phyloP scores from a whole-genome alignment of 2,113 vertebrate genomes.

The Sorex araneus region DNA sequence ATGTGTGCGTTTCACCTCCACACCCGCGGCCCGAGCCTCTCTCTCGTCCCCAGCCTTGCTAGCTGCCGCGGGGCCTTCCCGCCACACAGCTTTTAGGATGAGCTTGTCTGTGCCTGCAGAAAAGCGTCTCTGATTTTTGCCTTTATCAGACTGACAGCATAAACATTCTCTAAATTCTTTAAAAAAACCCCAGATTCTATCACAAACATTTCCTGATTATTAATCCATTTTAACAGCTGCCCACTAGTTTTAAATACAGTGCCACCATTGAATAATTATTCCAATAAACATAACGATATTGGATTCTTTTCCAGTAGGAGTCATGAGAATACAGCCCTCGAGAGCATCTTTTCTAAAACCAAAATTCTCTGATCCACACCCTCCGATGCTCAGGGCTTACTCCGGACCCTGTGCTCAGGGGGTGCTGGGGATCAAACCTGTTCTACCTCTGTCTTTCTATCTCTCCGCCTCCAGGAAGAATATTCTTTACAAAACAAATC shows the following conservation, averaged over 20 bases:
- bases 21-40: not conserved
- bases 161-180: not conserved
- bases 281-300: not conserved
- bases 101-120: not conserved
- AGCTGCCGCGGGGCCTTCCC: not conserved
- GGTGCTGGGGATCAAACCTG: no score
- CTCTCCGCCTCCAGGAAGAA: not conserved
- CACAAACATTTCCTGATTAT: constrained; percentile 11
- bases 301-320: not conserved
- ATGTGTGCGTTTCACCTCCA: accelerated
- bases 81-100: not conserved
- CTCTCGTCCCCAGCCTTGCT: not conserved
- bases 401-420: no score
- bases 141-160: not conserved
- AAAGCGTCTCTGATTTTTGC: not conserved
- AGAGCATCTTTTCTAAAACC: not conserved
- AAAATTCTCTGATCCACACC: not conserved
- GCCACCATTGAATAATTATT: not conserved
- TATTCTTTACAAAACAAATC: not conserved
- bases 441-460: no score
- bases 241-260: not conserved
- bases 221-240: not conserved
- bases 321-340: not conserved
- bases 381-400: no score
- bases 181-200: not conserved